These are phyloP conservation scores for Macrosiphum euphorbiae DNA, from an alignment of 2,888 invertebrate species.

Conservation along the genomic window DNA sequence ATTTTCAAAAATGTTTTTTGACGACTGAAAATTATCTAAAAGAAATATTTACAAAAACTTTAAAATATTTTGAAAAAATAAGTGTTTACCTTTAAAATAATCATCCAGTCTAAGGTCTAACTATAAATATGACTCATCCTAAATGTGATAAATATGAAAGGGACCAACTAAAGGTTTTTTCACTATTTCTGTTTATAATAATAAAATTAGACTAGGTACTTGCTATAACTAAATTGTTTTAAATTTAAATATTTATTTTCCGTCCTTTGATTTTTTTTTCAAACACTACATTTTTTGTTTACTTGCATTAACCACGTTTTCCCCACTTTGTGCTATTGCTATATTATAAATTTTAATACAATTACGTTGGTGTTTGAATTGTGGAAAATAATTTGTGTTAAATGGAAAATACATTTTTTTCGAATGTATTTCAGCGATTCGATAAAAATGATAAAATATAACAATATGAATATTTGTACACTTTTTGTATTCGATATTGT, in stretches of 20 bases:
- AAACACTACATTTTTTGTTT: not conserved
- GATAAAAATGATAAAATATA: not conserved
- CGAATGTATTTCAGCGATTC: not conserved
- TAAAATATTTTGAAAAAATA: too few species aligned
- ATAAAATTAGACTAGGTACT: not conserved
- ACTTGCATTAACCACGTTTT: not conserved
- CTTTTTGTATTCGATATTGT: not conserved
- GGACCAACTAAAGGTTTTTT: too few species aligned
- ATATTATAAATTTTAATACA: not conserved
- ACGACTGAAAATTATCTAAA: too few species aligned
- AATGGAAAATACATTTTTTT: not conserved
- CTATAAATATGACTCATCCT: too few species aligned
- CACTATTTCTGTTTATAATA: not conserved
- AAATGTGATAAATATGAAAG: too few species aligned
- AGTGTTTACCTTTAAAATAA: too few species aligned
- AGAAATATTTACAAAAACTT: too few species aligned
- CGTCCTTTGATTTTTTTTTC: not conserved
- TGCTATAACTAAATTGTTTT: not conserved
- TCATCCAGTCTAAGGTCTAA: too few species aligned
- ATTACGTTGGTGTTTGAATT: not conserved
- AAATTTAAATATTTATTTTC: not conserved
- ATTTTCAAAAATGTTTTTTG: too few species aligned
- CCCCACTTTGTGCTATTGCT: not conserved
- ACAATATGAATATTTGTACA: not conserved
- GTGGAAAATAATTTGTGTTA: too few species aligned